Evolutionary conservation across 1,140 invertebrate species (phyloP).

Genomic region (Drosophila nigromelanica): DNA sequence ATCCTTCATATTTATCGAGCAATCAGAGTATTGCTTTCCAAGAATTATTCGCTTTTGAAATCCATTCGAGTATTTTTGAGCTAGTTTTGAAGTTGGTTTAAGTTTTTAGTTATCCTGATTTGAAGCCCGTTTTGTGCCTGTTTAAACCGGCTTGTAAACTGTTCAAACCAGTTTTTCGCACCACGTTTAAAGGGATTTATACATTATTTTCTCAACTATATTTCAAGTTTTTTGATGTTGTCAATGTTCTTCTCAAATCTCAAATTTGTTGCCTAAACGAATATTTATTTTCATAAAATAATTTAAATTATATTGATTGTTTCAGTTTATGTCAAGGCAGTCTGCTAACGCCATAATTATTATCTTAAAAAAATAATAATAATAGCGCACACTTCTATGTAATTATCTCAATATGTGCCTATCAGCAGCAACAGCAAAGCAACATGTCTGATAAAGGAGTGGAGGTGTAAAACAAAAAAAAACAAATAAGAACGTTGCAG

Average conservation of each 20-base stretch:
- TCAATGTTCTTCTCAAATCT: neutral
- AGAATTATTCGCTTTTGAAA: neutral
- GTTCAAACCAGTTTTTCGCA: too few relatives aligned
- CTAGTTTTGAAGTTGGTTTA: neutral
- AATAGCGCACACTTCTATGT: conserved; percentile 3
- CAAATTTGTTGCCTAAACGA: neutral
- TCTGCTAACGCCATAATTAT: conserved; percentile 14
- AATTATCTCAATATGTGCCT: conserved; percentile 21
- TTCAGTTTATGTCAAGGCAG: conserved; percentile 1
- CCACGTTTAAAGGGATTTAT: neutral
- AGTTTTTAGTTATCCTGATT: neutral
- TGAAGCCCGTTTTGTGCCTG: neutral
- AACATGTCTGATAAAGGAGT: conserved; percentile 10
- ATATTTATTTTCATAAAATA: neutral
- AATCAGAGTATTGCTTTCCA: neutral
- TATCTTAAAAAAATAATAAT: conserved; percentile 10
- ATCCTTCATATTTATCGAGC: neutral
- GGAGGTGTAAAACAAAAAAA: conserved; percentile 27
- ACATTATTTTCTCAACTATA: neutral
- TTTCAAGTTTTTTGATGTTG: neutral
- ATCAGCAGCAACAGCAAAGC: conserved; percentile 14
- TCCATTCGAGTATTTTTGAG: neutral
- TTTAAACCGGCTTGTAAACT: neutral
- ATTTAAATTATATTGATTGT: neutral
- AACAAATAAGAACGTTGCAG: too few relatives aligned